Evolutionary conservation across 1,140 invertebrate genomes (phyloP), one percentile per base, ranked within the genome.

Genomic region (Drosophila hydei): DNA sequence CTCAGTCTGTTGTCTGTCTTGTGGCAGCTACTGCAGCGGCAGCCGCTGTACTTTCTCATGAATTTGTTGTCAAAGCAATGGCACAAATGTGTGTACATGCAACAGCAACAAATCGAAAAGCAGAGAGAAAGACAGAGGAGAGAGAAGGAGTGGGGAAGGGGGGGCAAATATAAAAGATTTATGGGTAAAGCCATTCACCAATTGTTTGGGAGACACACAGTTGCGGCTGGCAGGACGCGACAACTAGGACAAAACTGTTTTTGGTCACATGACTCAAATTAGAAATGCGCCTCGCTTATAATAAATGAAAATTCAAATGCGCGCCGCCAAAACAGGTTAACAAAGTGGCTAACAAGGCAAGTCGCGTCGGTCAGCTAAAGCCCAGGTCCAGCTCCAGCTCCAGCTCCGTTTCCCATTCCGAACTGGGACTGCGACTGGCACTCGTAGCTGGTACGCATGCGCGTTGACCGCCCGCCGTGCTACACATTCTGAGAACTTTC

Each of bases 181-280:
- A 85, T 85, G 74, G 83, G 65, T 63, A 75, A 72, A 61, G 69
- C 70, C 81, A 85, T 85, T 85, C 80, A 85, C 80, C 80, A 85
- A 85, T 85, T 85, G 81, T 85, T 83, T 68, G 42, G 48, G 68
- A 63, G 56, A 69, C 47, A 63, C 56, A 69, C 47, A 45, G 56
- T 45, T 59, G 56, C 56, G 38, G 42, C 42, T 21, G 27, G 27
- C 36, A 77, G 52, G 71, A 85, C 77, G 81, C 80, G 80, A 85
- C 81, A 85, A 85, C 81, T 85, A 87, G 80, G 80, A 87, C 81
- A 85, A 85, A 85, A 87, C 80, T 85, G 81, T 87, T 85, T 85
- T 85, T 87, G 80, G 80, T 85, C 80, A 85, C 77, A 85, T 81
- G 81, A 85, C 73, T 80, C 64, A 84, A 84, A 84, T 87, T 85